Evolutionary conservation across 2,888 invertebrate genomes (phyloP), one percentile per base, ranked within the genome.

Genomic region (Halocaridina rubra): DNA sequence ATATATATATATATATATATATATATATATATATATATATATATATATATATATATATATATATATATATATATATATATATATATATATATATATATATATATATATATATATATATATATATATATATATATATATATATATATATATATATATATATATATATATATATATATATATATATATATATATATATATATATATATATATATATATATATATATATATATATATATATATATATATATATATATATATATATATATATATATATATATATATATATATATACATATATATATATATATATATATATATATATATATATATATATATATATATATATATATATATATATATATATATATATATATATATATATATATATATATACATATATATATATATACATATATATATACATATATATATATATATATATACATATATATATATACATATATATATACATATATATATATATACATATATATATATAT

Each of bases 311-410:
- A n/a, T n/a, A n/a, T n/a, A n/a, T n/a, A n/a, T n/a, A n/a, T n/a
- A n/a, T n/a, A n/a, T n/a, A n/a, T n/a, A n/a, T n/a, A n/a, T n/a
- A n/a, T n/a, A n/a, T n/a, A n/a, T n/a, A n/a, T n/a, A n/a, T n/a
- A n/a, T n/a, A n/a, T n/a, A n/a, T n/a, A n/a, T n/a, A n/a, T n/a
- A n/a, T n/a, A n/a, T n/a, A n/a, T n/a, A n/a, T n/a, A n/a, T n/a
- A n/a, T n/a, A n/a, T 46, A 75, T 27, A 53, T 46, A 75, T 27
- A 57, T 27, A 75, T 46, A 75, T 46, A 75, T 46, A 75, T 46
- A 75, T 27, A 57, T 27, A 57, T 27, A 57, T 27, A 57, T 27
- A 57, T 27, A 57, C 29, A 57, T 46, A 61, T 53, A 77, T 53
- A 77, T 53, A 77, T 8, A 77, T 53, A 77, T 27, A 61, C 32